Conservation (phyloP, 2,797 vertebrate genomes). For the Hemitrygon akajei region DNA sequence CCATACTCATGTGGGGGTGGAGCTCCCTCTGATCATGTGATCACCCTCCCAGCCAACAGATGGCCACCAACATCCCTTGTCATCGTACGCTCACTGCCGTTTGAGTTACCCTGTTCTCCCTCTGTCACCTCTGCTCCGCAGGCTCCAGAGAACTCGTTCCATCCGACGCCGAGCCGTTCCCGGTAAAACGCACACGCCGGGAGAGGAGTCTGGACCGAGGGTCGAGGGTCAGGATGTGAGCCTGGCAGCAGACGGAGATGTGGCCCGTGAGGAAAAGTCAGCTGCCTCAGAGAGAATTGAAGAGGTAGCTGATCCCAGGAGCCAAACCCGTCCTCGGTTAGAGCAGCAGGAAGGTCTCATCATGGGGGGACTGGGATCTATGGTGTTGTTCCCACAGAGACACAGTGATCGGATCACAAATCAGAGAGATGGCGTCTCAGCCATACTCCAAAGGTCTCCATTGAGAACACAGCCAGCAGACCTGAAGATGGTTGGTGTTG, state of each 20-base stretch:
- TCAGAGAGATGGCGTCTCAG: background rate
- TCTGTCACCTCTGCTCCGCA: background rate
- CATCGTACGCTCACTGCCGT: no score
- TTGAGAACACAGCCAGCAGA: no score
- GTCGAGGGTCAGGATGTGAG: background rate
- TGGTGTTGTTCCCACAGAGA: background rate
- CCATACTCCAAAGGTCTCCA: no score
- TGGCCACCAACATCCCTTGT: no score
- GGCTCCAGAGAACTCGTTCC: background rate
- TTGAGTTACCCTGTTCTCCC: background rate
- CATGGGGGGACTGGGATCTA: no score
- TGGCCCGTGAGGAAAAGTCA: background rate
- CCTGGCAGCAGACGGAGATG: no score
- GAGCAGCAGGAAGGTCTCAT: no score
- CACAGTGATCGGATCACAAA: background rate
- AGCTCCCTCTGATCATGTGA: no score
- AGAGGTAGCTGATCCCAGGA: background rate
- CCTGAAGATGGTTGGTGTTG: no score
- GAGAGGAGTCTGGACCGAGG: background rate
- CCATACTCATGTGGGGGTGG: no score
- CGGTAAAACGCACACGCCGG: accelerated
- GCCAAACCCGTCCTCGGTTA: no score
- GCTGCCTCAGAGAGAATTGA: background rate
- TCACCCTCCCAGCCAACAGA: no score
- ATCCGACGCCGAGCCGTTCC: background rate